Base-by-base conservation (phyloP, 2,888 invertebrate species). In the Limenitis camilla region DNA sequence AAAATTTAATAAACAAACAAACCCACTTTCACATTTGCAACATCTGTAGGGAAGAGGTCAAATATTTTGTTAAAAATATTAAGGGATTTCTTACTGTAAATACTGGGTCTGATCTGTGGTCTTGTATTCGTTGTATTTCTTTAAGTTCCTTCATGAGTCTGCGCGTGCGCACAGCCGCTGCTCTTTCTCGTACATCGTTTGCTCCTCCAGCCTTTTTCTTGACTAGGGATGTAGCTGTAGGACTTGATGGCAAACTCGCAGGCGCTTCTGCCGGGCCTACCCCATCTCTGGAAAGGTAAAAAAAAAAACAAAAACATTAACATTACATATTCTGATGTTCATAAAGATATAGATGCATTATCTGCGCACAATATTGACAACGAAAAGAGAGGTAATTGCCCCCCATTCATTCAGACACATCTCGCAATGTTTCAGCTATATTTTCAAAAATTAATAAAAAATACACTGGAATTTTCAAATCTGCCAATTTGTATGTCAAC, bases 121-220 rank as follows among this genome's bases (percentile, higher is more conserved):
- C 89, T 74, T 94, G 94, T 57, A 91, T 81, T 66, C 92, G 90
- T 72, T 94, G 93, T 67, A 95, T 92, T 77, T 95, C 94, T 62
- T 92, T 92, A 61, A 93, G 91, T 70, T 95, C 95, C 76, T 95
- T 95, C 95, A 96, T 96, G 53, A 96, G 90, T 43, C 96, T 88
- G 56, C 94, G 89, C 32, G 94, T 91, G 61, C 95, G 90, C 48
- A 91, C 88, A 65, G 85, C 72, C 63, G 90, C 74, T 61, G 89
- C 78, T 42, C 89, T 63, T 70, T 88, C 77, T 67, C 88, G 78
- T 40, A 72, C 81, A 52, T 85, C 85, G 53, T 61, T 76, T 29
- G 78, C 75, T 58, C 66, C 81, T 43, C 74, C 78, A 43, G 74
- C 78, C 63, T 88, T 86, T 68, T 88, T 79, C 72, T 88, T 83